Percentiles rank a stretch among this genome's conserved stretches.
Evolutionary conservation across 2,888 invertebrate species (phyloP).

Genomic region (Scaptomyza parva): DNA sequence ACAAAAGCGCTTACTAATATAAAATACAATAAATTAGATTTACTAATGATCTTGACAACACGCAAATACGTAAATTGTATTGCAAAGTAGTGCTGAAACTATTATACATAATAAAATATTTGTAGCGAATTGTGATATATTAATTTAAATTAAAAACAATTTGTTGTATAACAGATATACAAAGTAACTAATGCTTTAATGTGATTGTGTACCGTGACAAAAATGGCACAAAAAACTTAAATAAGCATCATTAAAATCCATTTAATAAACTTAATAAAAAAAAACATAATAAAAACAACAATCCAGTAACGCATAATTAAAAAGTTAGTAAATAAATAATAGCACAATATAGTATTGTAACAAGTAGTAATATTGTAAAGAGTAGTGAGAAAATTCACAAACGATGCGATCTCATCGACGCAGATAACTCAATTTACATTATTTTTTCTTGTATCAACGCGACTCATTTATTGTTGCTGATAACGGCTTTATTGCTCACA

Average conservation of each 20-base stretch:
- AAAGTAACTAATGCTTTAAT: not conserved
- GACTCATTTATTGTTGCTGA: constrained; percentile 18
- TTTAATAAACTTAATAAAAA: not conserved
- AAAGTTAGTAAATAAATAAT: constrained; percentile 2
- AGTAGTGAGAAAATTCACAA: constrained; percentile 29
- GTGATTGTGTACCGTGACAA: constrained; percentile 28
- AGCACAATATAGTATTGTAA: constrained; percentile 5
- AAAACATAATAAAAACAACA: constrained; percentile 1
- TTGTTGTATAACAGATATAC: constrained; percentile 14
- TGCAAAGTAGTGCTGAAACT: not conserved
- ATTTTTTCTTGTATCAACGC: constrained; percentile 11
- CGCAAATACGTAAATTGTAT: constrained; percentile 21
- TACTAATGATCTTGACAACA: constrained; percentile 42
- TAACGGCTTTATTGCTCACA: constrained; percentile 32
- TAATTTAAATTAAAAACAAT: not conserved
- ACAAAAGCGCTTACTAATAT: constrained; percentile 7
- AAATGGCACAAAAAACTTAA: constrained; percentile 6
- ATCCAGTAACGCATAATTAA: constrained; percentile 16
- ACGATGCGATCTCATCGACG: constrained; percentile 17
- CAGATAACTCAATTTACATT: constrained; percentile 33
- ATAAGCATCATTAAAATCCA: constrained; percentile 33
- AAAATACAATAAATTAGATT: constrained; percentile 2
- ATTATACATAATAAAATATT: constrained; percentile 7
- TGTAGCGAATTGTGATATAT: not conserved
- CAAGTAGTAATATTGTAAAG: not conserved